Evolutionary conservation across 2,113 vertebrate species (phyloP).

Genomic region (Hassar affinis): DNA sequence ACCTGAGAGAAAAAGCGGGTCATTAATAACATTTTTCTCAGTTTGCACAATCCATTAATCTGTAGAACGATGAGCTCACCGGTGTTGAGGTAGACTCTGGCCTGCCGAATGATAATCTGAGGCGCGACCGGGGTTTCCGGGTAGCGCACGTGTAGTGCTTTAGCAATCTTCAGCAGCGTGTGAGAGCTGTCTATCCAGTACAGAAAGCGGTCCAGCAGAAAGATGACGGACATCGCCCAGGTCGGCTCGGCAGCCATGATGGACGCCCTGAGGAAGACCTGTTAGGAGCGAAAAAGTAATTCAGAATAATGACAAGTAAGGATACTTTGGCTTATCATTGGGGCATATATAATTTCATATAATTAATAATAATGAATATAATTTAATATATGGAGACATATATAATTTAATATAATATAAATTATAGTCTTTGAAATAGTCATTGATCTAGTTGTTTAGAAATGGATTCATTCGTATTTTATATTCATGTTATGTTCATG

Average conservation of each 20-base stretch:
- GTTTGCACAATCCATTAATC: too few species aligned
- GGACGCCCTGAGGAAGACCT: slow-evolving; percentile 79
- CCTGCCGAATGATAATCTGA: slow-evolving; percentile 89
- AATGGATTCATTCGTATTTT: neutral
- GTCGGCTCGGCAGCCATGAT: slow-evolving; percentile 71
- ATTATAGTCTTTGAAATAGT: too few species aligned
- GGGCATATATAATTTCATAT: too few species aligned
- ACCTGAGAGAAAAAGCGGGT: slow-evolving; percentile 68
- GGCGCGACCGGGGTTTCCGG: slow-evolving; percentile 79
- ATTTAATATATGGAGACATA: too few species aligned
- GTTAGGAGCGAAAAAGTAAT: slow-evolving; percentile 21
- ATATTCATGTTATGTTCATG: too few species aligned
- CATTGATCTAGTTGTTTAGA: neutral
- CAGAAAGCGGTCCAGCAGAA: slow-evolving; percentile 86
- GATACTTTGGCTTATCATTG: too few species aligned
- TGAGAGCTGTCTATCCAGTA: slow-evolving; percentile 85
- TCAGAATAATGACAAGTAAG: neutral
- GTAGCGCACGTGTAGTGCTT: slow-evolving; percentile 76
- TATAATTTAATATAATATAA: too few species aligned
- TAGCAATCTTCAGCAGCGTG: slow-evolving; percentile 77
- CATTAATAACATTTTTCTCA: neutral
- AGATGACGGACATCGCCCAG: slow-evolving; percentile 74
- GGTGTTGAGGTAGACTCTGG: slow-evolving; percentile 80
- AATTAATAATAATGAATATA: too few species aligned
- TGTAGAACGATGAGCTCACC: slow-evolving; percentile 66